A percentile compares a stretch with the other conserved stretches of the same genome.
Evolutionary conservation across 1,140 invertebrate genomes (phyloP).

Genomic region (Zaprionus tsacasi): DNA sequence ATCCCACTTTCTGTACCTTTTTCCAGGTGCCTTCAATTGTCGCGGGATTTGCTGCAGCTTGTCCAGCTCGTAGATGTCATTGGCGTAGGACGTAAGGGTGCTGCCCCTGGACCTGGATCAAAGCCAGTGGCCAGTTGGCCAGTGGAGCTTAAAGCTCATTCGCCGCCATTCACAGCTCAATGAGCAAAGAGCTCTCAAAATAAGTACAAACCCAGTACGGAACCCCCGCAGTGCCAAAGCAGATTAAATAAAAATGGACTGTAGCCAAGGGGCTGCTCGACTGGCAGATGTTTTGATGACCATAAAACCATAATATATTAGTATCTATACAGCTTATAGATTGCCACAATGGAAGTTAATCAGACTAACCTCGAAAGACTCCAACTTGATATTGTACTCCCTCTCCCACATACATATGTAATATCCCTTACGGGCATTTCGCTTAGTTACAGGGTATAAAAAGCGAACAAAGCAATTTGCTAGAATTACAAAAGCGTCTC

Average conservation of each 20-base stretch:
- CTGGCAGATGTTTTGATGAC: not conserved
- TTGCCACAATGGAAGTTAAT: not conserved
- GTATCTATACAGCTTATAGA: not conserved
- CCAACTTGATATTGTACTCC: not conserved
- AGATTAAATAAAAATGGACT: conserved; percentile 4
- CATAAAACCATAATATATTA: not conserved
- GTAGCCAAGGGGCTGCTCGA: not conserved
- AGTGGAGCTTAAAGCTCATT: conserved; percentile 52
- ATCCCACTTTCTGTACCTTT: conserved; percentile 31
- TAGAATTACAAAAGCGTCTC: conserved; percentile 78
- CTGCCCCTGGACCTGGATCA: conserved; percentile 18
- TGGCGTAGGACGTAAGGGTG: conserved; percentile 1
- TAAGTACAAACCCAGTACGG: conserved; percentile 52
- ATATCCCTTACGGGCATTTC: not conserved
- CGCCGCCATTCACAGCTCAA: conserved; percentile 60
- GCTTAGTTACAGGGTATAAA: conserved; percentile 14
- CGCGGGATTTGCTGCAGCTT: conserved; percentile 28
- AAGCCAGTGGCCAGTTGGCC: conserved; percentile 32
- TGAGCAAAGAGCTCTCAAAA: conserved; percentile 65
- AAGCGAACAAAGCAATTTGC: conserved; percentile 75
- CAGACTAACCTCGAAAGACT: too few relatives aligned
- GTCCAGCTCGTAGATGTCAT: conserved; percentile 29
- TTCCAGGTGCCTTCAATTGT: conserved; percentile 57
- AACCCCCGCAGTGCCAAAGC: conserved; percentile 8
- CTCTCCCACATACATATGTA: not conserved